Evolutionary conservation across 2,888 invertebrate genomes (phyloP), one percentile per base, ranked within the genome.

Genomic region (Vannuccia rotundouncinata): DNA sequence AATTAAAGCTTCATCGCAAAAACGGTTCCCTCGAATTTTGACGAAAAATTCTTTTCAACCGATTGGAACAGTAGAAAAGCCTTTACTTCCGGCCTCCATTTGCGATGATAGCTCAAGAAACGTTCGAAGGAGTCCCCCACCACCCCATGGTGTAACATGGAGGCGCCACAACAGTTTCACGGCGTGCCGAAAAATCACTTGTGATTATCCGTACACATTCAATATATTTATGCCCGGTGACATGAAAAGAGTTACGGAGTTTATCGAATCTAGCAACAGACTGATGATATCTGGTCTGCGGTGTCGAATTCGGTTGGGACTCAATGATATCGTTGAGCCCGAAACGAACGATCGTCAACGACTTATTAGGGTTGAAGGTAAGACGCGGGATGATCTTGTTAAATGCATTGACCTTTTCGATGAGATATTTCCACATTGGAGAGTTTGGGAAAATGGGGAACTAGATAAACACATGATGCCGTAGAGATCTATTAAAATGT

Each of bases 321-420:
- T 22, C 74, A 10, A 10, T 74, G 75, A 74, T 29, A 1, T 30
- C 17, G 29, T 30, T 30, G 75, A 74, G n/a, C n/a, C 13, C 29
- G 75, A 74, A 74, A 25, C 29, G 13, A 74, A 74, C 29, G 75
- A 74, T n/a, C n/a, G n/a, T n/a, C n/a, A n/a, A n/a, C 75, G 75
- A 5, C 31, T 74, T n/a, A n/a, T 74, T 2, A 13, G 75, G 1
- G 27, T 74, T n/a, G 75, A 74, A 74, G 2, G 29, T n/a, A 74
- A 74, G 31, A 74, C n/a, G n/a, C 29, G 31, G 31, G 31, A 74
- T n/a, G 75, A 74, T n/a, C 31, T 74, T 29, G 29, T 74, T 30
- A 1, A 31, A 74, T 74, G 75, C 31, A 74, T 74, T 28, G 75
- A 29, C 1, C 29, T 74, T n/a, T 25, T 74, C 17, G 31, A 74